Percentiles rank a stretch among this genome's conserved stretches.
Evolutionary conservation across 2,113 vertebrate genomes (phyloP).

Genomic region (Cavia porcellus): DNA sequence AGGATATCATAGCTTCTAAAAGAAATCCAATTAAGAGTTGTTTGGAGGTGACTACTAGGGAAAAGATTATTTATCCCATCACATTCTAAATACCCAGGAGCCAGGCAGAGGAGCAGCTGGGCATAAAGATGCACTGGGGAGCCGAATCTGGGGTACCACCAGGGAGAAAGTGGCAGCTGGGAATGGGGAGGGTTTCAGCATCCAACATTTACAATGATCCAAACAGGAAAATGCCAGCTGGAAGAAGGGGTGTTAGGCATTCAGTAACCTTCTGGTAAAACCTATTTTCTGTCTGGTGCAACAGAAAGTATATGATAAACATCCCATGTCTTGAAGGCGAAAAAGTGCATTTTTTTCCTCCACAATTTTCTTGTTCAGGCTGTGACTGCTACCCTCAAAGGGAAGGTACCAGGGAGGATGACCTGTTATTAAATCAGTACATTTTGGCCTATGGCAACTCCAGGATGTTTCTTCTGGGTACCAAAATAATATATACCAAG

Average conservation of each 20-base stretch:
- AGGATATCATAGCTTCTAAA: slow-evolving; percentile 45
- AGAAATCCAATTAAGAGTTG: slow-evolving; percentile 73
- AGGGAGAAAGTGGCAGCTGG: slow-evolving; percentile 80
- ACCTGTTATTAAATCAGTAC: slow-evolving; percentile 71
- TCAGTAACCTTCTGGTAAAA: slow-evolving; percentile 77
- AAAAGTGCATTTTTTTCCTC: slow-evolving; percentile 51
- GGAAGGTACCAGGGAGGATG: slow-evolving; percentile 19
- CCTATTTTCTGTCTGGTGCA: slow-evolving; percentile 75
- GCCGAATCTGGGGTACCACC: slow-evolving; percentile 67
- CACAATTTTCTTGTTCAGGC: slow-evolving; percentile 65
- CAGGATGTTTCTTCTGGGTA: slow-evolving; percentile 81
- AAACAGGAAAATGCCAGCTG: slow-evolving; percentile 80
- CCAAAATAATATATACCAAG: slow-evolving; percentile 82
- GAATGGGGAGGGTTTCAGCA: slow-evolving; percentile 75
- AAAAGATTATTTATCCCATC: slow-evolving; percentile 74
- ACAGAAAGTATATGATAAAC: slow-evolving; percentile 77
- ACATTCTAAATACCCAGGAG: slow-evolving; percentile 51
- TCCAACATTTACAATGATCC: slow-evolving; percentile 75
- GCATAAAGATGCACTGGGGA: slow-evolving; percentile 78
- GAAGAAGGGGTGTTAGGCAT: slow-evolving; percentile 76
- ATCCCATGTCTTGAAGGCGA: slow-evolving; percentile 61
- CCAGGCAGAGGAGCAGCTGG: slow-evolving; percentile 80
- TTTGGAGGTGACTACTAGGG: slow-evolving; percentile 72
- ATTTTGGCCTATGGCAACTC: slow-evolving; percentile 80
- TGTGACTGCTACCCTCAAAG: slow-evolving; percentile 27